Base-by-base conservation (phyloP, 2,113 vertebrate species). In the Athene cunicularia region DNA sequence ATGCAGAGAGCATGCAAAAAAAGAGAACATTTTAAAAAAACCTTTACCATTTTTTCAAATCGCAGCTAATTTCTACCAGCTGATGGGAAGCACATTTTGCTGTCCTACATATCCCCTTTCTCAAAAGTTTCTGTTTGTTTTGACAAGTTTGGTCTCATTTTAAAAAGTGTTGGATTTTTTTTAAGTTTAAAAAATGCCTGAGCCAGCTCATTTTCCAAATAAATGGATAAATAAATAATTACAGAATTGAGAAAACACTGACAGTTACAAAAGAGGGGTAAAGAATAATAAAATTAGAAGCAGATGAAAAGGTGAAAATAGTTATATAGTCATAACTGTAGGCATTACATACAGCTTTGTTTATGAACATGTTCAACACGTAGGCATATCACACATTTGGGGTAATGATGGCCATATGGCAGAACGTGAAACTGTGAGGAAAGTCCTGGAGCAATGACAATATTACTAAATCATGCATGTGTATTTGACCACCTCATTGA, bases 1-100 rank as follows among this genome's bases (percentile, higher is more conserved):
- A 92, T 32, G 63, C 68, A 86, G 60, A 81, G 33, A 91, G 50
- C 56, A 35, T 63, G 67, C 16, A 63, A 64, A 67, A 85, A 0
- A 73, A 43, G 14, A 58, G 14, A 58, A 70, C n/a, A 32, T 68
- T 83, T 56, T 1, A 9, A 24, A 63, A 62, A 88, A 70, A n/a
- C 2, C 2, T 19, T 74, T 76, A 22, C 14, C 5, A 5, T 73
- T 80, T 92, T 90, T 93, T 90, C 73, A 90, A 90, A 92, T 88
- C 94, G 84, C 94, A 95, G 75, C 47, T 93, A 86, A 96, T 94
- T 96, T 92, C 72, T 80, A 94, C 47, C 75, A 94, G 55, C 90
- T 90, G 88, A 95, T 60, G 83, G 79, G 92, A 95, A 91, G 50
- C 27, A 66, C 52, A 49, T 90, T 95, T 86, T 90, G 50, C 47